A percentile compares a stretch with the other conserved stretches of the same genome.
Evolutionary conservation across 1,140 invertebrate genomes (phyloP).

Genomic region (Cataglyphis hispanica): DNA sequence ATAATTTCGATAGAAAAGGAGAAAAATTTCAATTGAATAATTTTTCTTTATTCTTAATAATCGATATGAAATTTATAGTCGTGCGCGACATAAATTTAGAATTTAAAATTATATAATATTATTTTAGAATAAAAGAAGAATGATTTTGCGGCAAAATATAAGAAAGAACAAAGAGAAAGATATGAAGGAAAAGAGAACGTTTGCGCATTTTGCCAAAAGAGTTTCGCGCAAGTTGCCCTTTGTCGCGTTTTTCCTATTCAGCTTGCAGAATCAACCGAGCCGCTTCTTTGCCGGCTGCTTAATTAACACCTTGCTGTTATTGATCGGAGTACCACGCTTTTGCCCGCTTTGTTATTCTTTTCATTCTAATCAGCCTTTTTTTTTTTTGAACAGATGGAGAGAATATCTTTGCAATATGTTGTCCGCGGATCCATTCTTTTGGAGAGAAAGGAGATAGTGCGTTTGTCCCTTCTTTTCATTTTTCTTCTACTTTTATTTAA

Average conservation of each 20-base stretch:
- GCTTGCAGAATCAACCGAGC: constrained; percentile 58
- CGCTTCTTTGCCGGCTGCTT: constrained; percentile 65
- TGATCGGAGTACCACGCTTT: constrained; percentile 17
- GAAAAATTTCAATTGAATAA: not conserved
- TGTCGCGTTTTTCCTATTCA: constrained; percentile 56
- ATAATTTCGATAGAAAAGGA: not conserved
- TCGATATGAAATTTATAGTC: not conserved
- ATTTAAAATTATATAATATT: not conserved
- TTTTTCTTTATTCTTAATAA: not conserved
- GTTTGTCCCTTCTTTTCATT: constrained; percentile 56
- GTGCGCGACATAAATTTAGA: not conserved
- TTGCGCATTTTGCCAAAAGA: constrained; percentile 7
- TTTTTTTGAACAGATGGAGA: not conserved
- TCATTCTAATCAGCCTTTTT: not conserved
- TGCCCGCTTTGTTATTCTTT: not conserved
- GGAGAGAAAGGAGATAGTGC: constrained; percentile 48
- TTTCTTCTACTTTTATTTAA: constrained; percentile 29
- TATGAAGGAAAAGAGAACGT: not conserved
- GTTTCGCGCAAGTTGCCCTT: constrained; percentile 7
- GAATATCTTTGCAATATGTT: constrained; percentile 39
- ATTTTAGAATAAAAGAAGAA: not conserved
- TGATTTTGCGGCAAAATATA: not conserved
- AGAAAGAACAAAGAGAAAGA: not conserved
- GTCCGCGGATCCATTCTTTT: constrained; percentile 2
- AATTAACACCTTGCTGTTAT: constrained; percentile 75